Base-by-base conservation (phyloP, 2,888 invertebrate species). In the Carpatolechia fugitivella region DNA sequence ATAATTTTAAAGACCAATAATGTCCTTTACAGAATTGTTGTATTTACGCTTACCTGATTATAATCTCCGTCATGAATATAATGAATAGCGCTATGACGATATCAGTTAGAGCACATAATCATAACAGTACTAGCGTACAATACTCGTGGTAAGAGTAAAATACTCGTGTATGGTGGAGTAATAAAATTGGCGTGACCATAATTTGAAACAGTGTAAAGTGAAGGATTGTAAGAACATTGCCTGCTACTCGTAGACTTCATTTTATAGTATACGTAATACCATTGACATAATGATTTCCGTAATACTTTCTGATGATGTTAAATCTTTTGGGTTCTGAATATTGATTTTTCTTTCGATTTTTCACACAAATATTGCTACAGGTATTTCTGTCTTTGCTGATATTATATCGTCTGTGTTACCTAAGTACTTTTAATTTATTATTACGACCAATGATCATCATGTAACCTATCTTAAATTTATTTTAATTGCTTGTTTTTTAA, bases 101-200 rank as follows among this genome's bases (percentile, higher is more conserved):
- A 20, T 41, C 4, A 35, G 1, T 35, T 35, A 6, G 24, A n/a
- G n/a, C n/a, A n/a, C n/a, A n/a, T n/a, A n/a, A n/a, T n/a, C n/a
- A n/a, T n/a, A n/a, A n/a, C n/a, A n/a, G n/a, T n/a, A n/a, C n/a
- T n/a, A n/a, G n/a, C n/a, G n/a, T n/a, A n/a, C n/a, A n/a, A n/a
- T n/a, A n/a, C n/a, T n/a, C n/a, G n/a, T n/a, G n/a, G n/a, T n/a
- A n/a, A n/a, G n/a, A 24, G 35, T 35, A 35, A 35, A 11, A 35
- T n/a, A 10, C 3, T 6, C 35, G 35, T 8, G 35, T 5, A 35
- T n/a, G 6, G 24, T 35, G 10, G 35, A n/a, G 40, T 36, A 38
- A 50, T 38, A 50, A 35, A 50, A 50, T 38, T 38, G 29, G 16
- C 38, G 38, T 38, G 38, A 50, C 50, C 36, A 50, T 24, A 13